Base-by-base conservation (phyloP, 2,113 vertebrate species). In the Lates calcarifer region DNA sequence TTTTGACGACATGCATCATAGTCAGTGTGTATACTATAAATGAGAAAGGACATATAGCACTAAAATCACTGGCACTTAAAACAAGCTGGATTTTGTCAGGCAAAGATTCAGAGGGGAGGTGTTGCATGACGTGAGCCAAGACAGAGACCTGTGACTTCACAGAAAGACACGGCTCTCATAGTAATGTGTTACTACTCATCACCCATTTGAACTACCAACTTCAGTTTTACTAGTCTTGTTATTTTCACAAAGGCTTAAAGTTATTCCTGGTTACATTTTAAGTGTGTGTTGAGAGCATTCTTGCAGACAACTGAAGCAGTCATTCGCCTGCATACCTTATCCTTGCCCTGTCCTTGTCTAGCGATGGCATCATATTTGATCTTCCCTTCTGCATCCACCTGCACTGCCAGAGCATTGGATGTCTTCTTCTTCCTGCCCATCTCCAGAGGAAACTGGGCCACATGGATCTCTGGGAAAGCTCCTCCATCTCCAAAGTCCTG, bases 401-500 rank as follows among this genome's bases (percentile, higher is more conserved):
- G 98, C 79, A 99, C 95, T 2, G 98, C 97, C 88, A 99, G 88
- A 39, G 98, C 97, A 82, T 99, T 99, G 49, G 97, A 98, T 41
- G 96, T 97, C 90, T 96, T 98, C 92, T 98, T 99, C 94, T 98
- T 98, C 53, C 97, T 94, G 5, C 98, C 98, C 98, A 99, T 99
- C 87, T 99, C 98, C 95, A 97, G 82, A 9, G 98, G 98, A 92
- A 97, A 99, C 67, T 99, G 98, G 77, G 98, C 98, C 94, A 99
- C 96, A 0, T 98, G 97, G 84, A 99, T 97, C 93, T 99, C 98
- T 61, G 98, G 98, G 65, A 99, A 99, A 83, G 98, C 98, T 37
- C 98, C 98, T 22, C 98, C 98, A 97, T 99, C 98, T 91, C 97
- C 97, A 90, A 99, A 99, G 93, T 99, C 98, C 98, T 99, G 71